phyloP scores from a whole-genome alignment of 2,888 invertebrate genomes.

The Noctua fimbriata region DNA sequence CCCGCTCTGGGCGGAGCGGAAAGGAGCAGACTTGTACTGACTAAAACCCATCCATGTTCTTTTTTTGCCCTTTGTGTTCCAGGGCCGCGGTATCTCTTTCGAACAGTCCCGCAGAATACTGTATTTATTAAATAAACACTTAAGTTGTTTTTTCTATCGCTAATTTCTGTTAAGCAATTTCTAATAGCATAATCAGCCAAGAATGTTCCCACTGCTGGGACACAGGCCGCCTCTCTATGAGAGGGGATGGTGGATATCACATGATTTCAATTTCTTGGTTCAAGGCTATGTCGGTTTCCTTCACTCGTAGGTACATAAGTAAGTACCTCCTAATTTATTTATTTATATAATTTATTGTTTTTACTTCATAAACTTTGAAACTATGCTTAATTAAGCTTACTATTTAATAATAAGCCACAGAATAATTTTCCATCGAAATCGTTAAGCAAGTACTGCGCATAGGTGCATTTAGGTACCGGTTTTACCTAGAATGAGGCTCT shows the following conservation, averaged over 20 bases:
- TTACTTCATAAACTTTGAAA: not conserved
- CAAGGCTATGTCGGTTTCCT: not conserved
- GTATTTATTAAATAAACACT: no score
- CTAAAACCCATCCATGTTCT: no score
- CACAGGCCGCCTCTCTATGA: not conserved
- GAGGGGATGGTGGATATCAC: not conserved
- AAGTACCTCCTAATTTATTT: not conserved
- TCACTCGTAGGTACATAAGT: not conserved
- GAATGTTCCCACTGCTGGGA: not conserved
- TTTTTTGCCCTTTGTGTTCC: no score
- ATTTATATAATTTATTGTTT: not conserved
- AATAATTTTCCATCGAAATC: slow-evolving; percentile 3
- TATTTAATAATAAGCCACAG: not conserved
- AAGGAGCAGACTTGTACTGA: no score
- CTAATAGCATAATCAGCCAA: not conserved
- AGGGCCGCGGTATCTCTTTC: no score
- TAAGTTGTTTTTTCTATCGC: not conserved
- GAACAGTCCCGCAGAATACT: no score
- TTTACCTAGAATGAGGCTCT: not conserved
- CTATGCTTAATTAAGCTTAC: not conserved
- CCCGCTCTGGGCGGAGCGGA: no score
- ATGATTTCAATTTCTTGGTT: not conserved
- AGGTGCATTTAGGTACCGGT: not conserved
- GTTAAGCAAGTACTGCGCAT: no score
- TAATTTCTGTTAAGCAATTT: not conserved